Evolutionary conservation across 2,113 vertebrate species (phyloP).

Genomic region (Dolichotis patagonum): DNA sequence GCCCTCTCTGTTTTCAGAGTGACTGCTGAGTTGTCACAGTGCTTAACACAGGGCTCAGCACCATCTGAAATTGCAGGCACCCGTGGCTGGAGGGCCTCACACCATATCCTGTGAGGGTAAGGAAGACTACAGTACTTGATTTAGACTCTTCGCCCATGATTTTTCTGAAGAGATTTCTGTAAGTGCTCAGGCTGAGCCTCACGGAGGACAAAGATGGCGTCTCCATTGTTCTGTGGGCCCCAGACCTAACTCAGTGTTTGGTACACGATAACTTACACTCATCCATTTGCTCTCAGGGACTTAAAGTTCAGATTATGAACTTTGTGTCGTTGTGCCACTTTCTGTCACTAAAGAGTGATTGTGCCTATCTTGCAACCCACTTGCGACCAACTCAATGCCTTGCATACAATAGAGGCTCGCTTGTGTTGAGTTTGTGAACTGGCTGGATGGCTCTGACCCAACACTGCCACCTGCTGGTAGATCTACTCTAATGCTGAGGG

Average conservation of each 20-base stretch:
- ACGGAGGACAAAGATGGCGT: not conserved
- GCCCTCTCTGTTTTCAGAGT: not conserved
- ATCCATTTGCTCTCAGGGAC: not conserved
- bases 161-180: not conserved
- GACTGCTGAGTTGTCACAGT: not conserved
- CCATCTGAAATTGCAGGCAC: not conserved
- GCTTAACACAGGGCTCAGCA: not conserved
- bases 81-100: too few species aligned
- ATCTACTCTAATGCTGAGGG: constrained; percentile 4
- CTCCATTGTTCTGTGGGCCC: too few species aligned
- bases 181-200: not conserved
- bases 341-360: not conserved
- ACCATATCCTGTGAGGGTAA: not conserved
- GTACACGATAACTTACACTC: not conserved
- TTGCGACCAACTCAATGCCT: not conserved
- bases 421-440: not conserved
- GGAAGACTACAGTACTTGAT: not conserved
- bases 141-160: not conserved
- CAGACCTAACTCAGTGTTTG: not conserved
- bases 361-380: not conserved
- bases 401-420: constrained; percentile 31
- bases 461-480: constrained; percentile 79
- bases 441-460: constrained; percentile 39
- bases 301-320: not conserved
- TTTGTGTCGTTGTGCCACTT: not conserved